Conservation (phyloP, 2,113 vertebrate genomes). For the Pica pica region DNA sequence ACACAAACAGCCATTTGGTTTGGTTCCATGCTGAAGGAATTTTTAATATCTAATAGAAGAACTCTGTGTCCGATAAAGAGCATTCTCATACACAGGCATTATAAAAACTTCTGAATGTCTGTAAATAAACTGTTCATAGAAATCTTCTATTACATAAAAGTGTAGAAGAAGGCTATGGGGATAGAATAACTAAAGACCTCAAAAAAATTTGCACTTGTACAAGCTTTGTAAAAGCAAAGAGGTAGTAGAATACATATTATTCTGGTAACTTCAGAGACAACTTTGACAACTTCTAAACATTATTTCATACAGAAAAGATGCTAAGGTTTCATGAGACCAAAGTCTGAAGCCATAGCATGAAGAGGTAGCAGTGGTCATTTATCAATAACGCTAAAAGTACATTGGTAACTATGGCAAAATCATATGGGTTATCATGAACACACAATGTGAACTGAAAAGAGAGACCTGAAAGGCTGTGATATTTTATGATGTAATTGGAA, state of each 20-base stretch:
- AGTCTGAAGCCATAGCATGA: neutral
- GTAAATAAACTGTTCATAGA: neutral
- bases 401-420: neutral
- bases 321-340: neutral
- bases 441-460: neutral
- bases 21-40: neutral
- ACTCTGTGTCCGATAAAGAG: neutral
- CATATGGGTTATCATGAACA: neutral
- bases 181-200: neutral
- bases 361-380: neutral
- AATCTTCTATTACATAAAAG: neutral
- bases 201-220: neutral
- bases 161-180: neutral
- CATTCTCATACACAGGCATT: neutral
- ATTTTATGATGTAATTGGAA: neutral
- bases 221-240: neutral
- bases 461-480: neutral
- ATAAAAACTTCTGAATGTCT: neutral
- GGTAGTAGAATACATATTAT: neutral
- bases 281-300: neutral
- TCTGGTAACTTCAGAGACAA: neutral
- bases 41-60: neutral
- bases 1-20: neutral
- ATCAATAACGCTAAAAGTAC: neutral
- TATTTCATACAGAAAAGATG: neutral